phyloP scores from a whole-genome alignment of 92 coral and sea anemone genomes.

The Desmophyllum pertusum region DNA sequence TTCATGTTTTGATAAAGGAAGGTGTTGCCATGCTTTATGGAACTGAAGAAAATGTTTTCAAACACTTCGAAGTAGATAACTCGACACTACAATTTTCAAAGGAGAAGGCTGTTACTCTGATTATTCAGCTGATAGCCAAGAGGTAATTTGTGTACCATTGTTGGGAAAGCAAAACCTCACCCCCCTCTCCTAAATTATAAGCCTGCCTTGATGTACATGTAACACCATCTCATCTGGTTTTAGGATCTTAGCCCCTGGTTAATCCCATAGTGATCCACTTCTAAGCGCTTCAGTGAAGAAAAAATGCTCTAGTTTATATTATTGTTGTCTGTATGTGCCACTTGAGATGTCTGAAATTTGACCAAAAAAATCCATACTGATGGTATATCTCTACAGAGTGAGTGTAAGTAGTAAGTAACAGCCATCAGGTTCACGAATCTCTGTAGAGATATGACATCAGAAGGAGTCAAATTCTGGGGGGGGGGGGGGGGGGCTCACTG shows the following conservation, averaged over 20 bases:
- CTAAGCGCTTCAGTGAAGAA: too few species aligned
- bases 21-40: slow-evolving; percentile 17
- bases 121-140: slow-evolving; percentile 2
- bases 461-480: background rate
- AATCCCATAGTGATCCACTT: too few species aligned
- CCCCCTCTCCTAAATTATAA: too few species aligned
- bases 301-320: too few species aligned
- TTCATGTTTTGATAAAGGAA: background rate
- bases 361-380: background rate
- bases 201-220: too few species aligned
- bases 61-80: background rate
- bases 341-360: background rate
- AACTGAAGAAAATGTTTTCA: background rate
- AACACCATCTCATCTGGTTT: too few species aligned
- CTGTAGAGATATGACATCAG: background rate
- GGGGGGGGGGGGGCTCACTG: too few species aligned
- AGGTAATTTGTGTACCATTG: slow-evolving; percentile 4
- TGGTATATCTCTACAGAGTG: background rate
- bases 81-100: background rate
- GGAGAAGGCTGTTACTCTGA: slow-evolving; percentile 19
- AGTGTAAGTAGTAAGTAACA: too few species aligned
- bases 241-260: too few species aligned
- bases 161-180: background rate
- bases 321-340: too few species aligned
- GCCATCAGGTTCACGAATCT: background rate